Base-by-base conservation (phyloP, 2,888 invertebrate species). In the Cataglyphis livida region DNA sequence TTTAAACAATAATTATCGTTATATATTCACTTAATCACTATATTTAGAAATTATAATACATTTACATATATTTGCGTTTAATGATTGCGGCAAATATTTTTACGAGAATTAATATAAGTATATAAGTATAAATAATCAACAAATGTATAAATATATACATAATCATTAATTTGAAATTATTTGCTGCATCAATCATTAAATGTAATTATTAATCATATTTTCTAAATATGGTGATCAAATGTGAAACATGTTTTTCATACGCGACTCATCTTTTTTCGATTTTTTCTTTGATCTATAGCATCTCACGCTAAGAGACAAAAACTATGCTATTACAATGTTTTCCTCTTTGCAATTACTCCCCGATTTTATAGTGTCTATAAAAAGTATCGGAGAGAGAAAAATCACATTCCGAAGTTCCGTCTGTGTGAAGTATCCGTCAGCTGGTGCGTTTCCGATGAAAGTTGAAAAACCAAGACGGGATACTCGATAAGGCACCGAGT, bases 401-500 rank as follows among this genome's bases (percentile, higher is more conserved):
- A 79, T 78, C 35, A 21, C 64, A 54, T 76, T 65, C n/a, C 44
- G 18, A 32, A 59, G 38, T 68, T 59, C 35, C 59, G 32, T 59
- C 35, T 32, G 57, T 70, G 59, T 59, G 71, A 44, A 35, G 78
- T 44, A 70, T 44, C 70, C 44, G 54, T 79, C 78, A 70, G 78
- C 57, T 68, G 66, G 32, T 68, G 78, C 68, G 66, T 76, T 78
- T 59, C 41, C 44, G 59, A 61, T 68, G 44, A 48, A 59, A 61
- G 70, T 32, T 59, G 59, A 35, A 79, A 78, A 79, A 59, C 44
- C 44, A 41, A 66, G 59, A 44, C 59, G 71, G 59, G 44, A 44
- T 61, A 61, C 57, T 25, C 82, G 79, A 82, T 82, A 79, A 79
- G 82, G 78, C 74, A 44, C 44, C 74, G 78, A 79, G 83, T 82